Evolutionary conservation across 2,888 invertebrate genomes (phyloP), one percentile per base, ranked within the genome.

Genomic region (Zonitis immaculata): DNA sequence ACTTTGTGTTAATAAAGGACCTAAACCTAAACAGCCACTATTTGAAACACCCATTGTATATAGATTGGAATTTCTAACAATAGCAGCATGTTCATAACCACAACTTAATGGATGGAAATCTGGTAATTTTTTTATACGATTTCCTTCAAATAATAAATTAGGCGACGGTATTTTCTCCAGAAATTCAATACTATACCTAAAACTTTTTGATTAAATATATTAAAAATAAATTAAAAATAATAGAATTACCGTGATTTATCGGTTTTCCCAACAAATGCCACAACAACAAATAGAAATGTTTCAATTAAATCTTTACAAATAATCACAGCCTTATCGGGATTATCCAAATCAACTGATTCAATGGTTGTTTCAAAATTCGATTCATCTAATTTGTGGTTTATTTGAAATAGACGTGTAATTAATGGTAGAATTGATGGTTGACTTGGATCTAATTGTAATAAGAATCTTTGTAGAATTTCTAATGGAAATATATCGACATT

Each of bases 31-130:
- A 66, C 81, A 81, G n/a, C 83, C 82, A 45, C 78, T 75, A 12
- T 73, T 71, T 3, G 80, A 76, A 59, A 78, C 78, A 11, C 86
- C 86, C 85, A 86, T 86, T 2, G 82, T 83, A 65, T 81, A 84
- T 4, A 85, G 76, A 52, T 76, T 76, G 30, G 80, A 81, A 61
- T 85, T 82, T 57, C 84, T 76, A 20, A 86, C 77, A 11, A 83
- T 72, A 6, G 81, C 83, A 11, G 80, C 79, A 67, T 86, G 86
- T 59, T 80, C 80, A 64, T 79, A 82, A 11, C 86, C 86, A 63
- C 82, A 81, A 59, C 81, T 79, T 43, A 84, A 67, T 8, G 77
- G 72, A 59, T 75, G 72, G 45, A 74, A 61, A 49, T 69, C 76
- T 51, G 73, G 78, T 68, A 71, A 73, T 72, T 69, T 78, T 67